These are phyloP conservation scores for Tetramorium bicarinatum DNA, from an alignment of 2,888 invertebrate genomes.

Conservation along the genomic window DNA sequence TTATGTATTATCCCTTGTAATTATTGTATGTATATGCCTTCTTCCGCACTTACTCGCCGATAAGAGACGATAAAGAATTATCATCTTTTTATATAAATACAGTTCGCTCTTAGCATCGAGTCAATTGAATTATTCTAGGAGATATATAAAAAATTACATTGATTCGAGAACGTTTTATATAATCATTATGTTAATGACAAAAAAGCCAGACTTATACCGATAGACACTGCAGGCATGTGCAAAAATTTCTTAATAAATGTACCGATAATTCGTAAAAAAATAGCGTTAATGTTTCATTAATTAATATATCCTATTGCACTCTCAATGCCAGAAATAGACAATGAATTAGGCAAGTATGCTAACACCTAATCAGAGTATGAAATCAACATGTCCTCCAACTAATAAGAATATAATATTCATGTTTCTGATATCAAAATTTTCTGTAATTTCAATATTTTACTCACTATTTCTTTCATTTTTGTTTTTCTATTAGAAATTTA, in stretches of 20 bases:
- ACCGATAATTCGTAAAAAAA: conserved; percentile 27
- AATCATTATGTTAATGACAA: conserved; percentile 11
- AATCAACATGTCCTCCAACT: not conserved
- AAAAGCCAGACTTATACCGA: conserved; percentile 17
- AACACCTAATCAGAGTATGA: conserved; percentile 16
- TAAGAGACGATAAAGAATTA: conserved; percentile 24
- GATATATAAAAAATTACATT: conserved; percentile 15
- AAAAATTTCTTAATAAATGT: conserved; percentile 35
- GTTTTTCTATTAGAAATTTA: conserved; percentile 81
- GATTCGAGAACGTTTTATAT: not conserved
- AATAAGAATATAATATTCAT: not conserved
- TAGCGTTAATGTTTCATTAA: conserved; percentile 19
- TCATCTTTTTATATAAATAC: conserved; percentile 20
- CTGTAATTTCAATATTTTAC: conserved; percentile 53
- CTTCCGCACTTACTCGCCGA: not conserved
- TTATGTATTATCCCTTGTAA: conserved; percentile 50
- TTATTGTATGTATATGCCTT: conserved; percentile 46
- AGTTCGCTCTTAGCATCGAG: conserved; percentile 16
- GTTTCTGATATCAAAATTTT: conserved; percentile 44
- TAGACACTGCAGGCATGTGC: conserved; percentile 38
- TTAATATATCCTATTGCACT: conserved; percentile 24
- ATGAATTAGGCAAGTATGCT: conserved; percentile 20
- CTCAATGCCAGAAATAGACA: not conserved
- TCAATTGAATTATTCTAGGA: conserved; percentile 8
- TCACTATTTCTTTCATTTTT: conserved; percentile 58